Evolutionary conservation across 2,888 invertebrate species (phyloP).

Genomic region (Norana najaformis): DNA sequence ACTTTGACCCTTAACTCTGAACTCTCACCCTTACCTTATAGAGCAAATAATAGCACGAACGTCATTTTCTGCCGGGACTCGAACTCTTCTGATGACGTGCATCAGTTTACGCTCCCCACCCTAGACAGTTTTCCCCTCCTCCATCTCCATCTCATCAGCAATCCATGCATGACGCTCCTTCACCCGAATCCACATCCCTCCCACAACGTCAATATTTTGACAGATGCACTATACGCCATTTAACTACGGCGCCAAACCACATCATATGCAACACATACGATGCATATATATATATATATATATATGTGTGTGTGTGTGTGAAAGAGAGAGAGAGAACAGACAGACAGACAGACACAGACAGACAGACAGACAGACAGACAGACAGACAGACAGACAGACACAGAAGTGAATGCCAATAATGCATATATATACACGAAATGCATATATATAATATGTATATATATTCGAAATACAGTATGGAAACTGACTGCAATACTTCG

Average conservation of each 20-base stretch:
- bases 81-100: not conserved
- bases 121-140: not conserved
- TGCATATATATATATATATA: not conserved
- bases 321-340: too few relatives aligned
- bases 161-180: conserved; percentile 22
- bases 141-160: conserved; percentile 25
- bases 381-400: too few relatives aligned
- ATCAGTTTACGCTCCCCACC: not conserved
- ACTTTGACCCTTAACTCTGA: too few relatives aligned
- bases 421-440: not conserved
- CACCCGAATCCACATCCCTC: not conserved
- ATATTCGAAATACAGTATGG: not conserved
- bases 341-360: not conserved
- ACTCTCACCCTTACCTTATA: too few relatives aligned
- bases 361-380: too few relatives aligned
- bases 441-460: not conserved
- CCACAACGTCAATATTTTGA: conserved; percentile 20
- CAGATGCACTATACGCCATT: conserved; percentile 21
- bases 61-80: too few relatives aligned
- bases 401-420: too few relatives aligned
- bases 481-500: not conserved
- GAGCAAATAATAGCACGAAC: too few relatives aligned
- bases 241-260: not conserved
- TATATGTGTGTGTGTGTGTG: not conserved
- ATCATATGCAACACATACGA: not conserved